Evolutionary conservation across 2,888 invertebrate species (phyloP).

Genomic region (Parnassius apollo): DNA sequence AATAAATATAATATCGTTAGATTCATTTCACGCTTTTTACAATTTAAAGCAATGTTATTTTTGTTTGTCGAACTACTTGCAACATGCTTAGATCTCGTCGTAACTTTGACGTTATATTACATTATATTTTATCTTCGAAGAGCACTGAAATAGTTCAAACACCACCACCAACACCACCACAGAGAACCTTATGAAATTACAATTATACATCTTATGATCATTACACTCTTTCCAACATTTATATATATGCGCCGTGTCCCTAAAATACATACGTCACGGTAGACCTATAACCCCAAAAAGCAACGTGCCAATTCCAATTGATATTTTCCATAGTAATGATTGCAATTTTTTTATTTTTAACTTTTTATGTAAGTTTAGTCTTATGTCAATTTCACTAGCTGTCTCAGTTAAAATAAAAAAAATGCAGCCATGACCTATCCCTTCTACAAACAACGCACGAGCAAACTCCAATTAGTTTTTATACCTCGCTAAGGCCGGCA

Average conservation of each 20-base stretch:
- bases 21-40: conserved; percentile 14
- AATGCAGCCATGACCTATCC: conserved; percentile 50
- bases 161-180: conserved; percentile 19
- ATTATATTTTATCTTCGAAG: neutral
- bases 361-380: neutral
- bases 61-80: conserved; percentile 19
- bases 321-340: conserved; percentile 44
- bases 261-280: conserved; percentile 26
- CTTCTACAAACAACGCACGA: conserved; percentile 54
- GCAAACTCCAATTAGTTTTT: conserved; percentile 52
- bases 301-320: conserved; percentile 56
- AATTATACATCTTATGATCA: neutral
- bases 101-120: neutral
- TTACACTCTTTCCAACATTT: neutral
- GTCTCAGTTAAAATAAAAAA: conserved; percentile 25
- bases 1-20: conserved; percentile 37
- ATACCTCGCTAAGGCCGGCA: conserved; percentile 87
- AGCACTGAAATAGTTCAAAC: conserved; percentile 1
- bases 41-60: conserved; percentile 25
- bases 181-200: conserved; percentile 5
- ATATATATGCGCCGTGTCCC: conserved; percentile 1
- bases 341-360: conserved; percentile 43
- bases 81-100: conserved; percentile 14
- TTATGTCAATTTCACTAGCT: conserved; percentile 6
- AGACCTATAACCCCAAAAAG: conserved; percentile 51